Conservation (phyloP, 2,888 invertebrate genomes). For the Agrypnus murinus region DNA sequence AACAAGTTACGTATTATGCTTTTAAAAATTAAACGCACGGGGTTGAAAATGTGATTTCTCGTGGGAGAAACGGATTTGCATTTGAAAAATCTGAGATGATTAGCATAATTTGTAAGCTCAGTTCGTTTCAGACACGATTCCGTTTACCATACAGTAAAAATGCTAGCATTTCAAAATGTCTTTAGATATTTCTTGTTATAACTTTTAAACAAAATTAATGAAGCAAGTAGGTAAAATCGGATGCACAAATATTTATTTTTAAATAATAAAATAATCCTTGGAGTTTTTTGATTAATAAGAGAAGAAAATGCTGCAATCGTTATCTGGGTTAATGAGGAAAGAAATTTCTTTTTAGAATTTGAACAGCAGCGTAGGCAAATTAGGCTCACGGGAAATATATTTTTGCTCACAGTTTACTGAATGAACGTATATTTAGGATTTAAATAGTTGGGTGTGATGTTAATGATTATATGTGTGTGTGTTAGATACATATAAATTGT, state of each 20-base stretch:
- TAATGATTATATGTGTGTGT: slow-evolving; percentile 23
- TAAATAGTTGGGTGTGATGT: slow-evolving; percentile 19
- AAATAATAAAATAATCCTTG: too few relatives aligned
- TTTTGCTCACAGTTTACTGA: slow-evolving; percentile 9
- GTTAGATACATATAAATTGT: slow-evolving; percentile 21
- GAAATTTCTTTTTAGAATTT: too few relatives aligned
- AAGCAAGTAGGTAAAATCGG: too few relatives aligned
- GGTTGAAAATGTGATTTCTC: slow-evolving; percentile 31
- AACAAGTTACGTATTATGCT: slow-evolving; percentile 25
- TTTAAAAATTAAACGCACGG: slow-evolving; percentile 26
- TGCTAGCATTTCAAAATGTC: slow-evolving; percentile 1
- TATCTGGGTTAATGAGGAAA: too few relatives aligned
- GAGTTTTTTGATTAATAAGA: too few relatives aligned
- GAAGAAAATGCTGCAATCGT: too few relatives aligned
- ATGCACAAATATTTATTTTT: too few relatives aligned
- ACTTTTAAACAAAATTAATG: too few relatives aligned
- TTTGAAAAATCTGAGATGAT: slow-evolving; percentile 26
- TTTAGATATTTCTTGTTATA: neutral
- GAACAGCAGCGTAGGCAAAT: too few relatives aligned
- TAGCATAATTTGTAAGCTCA: slow-evolving; percentile 28
- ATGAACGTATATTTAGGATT: slow-evolving; percentile 23
- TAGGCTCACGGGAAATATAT: neutral
- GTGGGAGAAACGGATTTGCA: slow-evolving; percentile 28
- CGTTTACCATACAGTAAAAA: neutral
- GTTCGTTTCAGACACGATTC: slow-evolving; percentile 11